phyloP scores from a whole-genome alignment of 2,888 invertebrate genomes.

The Cephus nigrinus region DNA sequence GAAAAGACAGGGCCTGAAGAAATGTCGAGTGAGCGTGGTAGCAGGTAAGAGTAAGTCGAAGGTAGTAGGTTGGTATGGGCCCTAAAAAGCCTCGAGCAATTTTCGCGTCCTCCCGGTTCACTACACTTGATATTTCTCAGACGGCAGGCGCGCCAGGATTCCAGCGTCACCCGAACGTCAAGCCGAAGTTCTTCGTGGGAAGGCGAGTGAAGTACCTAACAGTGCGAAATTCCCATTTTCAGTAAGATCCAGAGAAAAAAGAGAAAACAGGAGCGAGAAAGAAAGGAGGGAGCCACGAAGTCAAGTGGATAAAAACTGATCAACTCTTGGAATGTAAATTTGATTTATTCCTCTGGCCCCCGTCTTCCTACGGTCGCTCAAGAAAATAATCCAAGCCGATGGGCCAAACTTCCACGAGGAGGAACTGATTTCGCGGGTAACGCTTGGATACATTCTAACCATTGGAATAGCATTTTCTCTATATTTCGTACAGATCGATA shows the following conservation, averaged over 20 bases:
- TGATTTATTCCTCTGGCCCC: slow-evolving; percentile 10
- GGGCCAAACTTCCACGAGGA: neutral
- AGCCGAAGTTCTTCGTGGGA: neutral
- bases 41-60: slow-evolving; percentile 1
- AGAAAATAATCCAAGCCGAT: slow-evolving; percentile 11
- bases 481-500: neutral
- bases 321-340: slow-evolving; percentile 16
- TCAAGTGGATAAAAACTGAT: slow-evolving; percentile 14
- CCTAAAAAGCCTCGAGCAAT: slow-evolving; percentile 17
- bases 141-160: neutral
- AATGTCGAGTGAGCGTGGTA: slow-evolving; percentile 14
- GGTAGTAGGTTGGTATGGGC: neutral
- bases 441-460: slow-evolving; percentile 5
- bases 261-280: neutral
- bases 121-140: slow-evolving; percentile 13
- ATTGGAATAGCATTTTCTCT: neutral
- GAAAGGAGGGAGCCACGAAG: neutral
- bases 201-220: neutral
- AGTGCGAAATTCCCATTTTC: neutral
- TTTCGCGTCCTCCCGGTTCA: slow-evolving; percentile 15
- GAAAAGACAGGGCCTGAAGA: slow-evolving; percentile 3
- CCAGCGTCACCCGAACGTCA: neutral
- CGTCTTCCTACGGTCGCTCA: neutral
- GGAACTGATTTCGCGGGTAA: slow-evolving; percentile 2
- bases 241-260: neutral